Evolutionary conservation across 2,113 vertebrate genomes (phyloP).

Genomic region (Rhadina sibilatrix): DNA sequence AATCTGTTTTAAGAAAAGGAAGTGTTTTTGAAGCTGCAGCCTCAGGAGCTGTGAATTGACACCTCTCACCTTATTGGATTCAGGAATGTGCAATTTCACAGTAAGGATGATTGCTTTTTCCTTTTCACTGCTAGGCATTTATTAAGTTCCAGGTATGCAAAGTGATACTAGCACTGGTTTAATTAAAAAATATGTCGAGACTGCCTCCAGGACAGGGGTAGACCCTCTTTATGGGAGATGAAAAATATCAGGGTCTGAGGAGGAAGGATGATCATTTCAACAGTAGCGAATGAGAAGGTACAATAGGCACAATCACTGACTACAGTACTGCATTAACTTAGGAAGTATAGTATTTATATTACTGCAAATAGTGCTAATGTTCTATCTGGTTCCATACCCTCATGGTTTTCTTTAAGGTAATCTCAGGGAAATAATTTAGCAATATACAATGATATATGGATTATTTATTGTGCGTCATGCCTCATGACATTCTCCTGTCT

Average conservation of each 20-base stretch:
- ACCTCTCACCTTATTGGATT: background rate
- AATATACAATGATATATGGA: background rate
- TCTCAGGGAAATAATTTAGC: background rate
- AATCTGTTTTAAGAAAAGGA: background rate
- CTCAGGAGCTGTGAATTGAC: background rate
- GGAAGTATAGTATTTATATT: background rate
- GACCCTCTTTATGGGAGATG: background rate
- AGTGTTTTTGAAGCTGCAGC: background rate
- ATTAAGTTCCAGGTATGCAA: conserved; percentile 37
- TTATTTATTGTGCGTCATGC: background rate
- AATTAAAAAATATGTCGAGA: background rate
- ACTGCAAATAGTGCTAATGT: background rate
- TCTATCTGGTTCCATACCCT: background rate
- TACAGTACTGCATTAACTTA: background rate
- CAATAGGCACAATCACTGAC: background rate
- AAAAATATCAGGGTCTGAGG: background rate
- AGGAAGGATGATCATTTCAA: background rate
- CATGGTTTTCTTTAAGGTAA: background rate
- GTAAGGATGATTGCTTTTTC: background rate
- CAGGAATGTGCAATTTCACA: conserved; percentile 24
- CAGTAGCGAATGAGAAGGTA: background rate
- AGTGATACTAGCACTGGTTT: background rate
- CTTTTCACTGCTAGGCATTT: background rate
- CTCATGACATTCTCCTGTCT: background rate
- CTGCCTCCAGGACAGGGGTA: background rate